Conservation (phyloP, 1,140 invertebrate species). For the Magallana ariakensis region DNA sequence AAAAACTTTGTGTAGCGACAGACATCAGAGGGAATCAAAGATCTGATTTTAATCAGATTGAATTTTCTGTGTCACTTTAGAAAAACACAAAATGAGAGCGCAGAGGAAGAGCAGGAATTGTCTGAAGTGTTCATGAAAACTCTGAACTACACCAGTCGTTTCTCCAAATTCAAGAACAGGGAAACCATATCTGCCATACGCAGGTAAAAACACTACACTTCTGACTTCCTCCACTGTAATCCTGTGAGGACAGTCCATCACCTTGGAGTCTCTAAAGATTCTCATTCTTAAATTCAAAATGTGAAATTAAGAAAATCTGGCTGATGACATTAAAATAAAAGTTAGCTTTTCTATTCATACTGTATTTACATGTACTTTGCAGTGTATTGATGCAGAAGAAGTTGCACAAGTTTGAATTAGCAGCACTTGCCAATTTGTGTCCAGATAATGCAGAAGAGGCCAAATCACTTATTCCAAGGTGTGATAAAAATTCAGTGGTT, state of each 20-base stretch:
- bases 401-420: conserved; percentile 98
- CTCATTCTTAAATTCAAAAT: too few species aligned
- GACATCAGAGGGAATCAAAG: too few species aligned
- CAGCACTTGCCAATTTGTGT: conserved; percentile 97
- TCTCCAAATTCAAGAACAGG: conserved; percentile 97
- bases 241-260: too few species aligned
- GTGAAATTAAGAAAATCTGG: too few species aligned
- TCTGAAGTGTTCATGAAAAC: conserved; percentile 99
- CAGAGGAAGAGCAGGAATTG: conserved; percentile 98
- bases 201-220: conserved; percentile 59
- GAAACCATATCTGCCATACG: conserved; percentile 97
- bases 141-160: conserved; percentile 96
- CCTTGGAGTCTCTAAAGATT: too few species aligned
- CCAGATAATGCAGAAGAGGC: conserved; percentile 99
- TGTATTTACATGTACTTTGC: conserved; percentile 77
- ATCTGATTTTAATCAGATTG: too few species aligned
- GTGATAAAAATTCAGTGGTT: conserved; percentile 15
- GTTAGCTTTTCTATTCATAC: too few species aligned
- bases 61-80: conserved; percentile 80
- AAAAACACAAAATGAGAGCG: conserved; percentile 97
- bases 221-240: too few species aligned
- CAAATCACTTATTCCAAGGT: conserved; percentile 96
- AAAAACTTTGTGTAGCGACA: too few species aligned
- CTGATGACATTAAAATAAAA: too few species aligned
- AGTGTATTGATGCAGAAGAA: conserved; percentile 95